Base-by-base conservation (phyloP, 2,888 invertebrate genomes). In the Erebia ligea region DNA sequence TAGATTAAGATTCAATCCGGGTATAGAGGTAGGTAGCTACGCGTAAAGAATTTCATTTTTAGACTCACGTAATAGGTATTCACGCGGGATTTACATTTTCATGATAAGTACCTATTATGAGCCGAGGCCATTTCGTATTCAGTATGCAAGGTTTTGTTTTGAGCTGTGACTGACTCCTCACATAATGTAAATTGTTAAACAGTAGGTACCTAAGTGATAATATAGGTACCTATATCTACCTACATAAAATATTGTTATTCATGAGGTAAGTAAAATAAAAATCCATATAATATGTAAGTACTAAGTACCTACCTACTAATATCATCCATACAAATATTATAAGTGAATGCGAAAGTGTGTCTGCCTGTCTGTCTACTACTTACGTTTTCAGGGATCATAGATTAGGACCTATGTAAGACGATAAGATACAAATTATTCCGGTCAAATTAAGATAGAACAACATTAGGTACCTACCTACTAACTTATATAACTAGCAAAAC, bases 1-100 rank as follows among this genome's bases (percentile, higher is more conserved):
- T n/a, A n/a, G n/a, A n/a, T n/a, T n/a, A n/a, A n/a, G n/a, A n/a
- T n/a, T n/a, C n/a, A n/a, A 67, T 67, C 34, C 5, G 13, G 34
- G 15, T 11, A n/a, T n/a, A 57, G 25, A 21, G 19, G 42, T 42
- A 61, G 6, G 9, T 17, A 54, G 21, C 21, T 21, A 34, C 21
- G 48, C 34, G 13, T 19, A 17, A 64, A 54, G 64, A 52, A 52
- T 64, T 52, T 64, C 34, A 64, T 52, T 64, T 54, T 21, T 48
- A 17, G 21, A 10, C 52, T 66, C 19, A 15, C 56, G 17, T 56
- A 66, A 19, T 42, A n/a, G n/a, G n/a, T n/a, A 66, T 54, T 65
- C 56, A 15, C 56, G 42, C 56, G 56, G 56, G n/a, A 66, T 66
- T 66, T 66, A 56, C 56, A 66, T 45, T 66, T 56, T 57, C 56